A percentile compares a stretch with the other conserved stretches of the same genome.
Evolutionary conservation across 1,140 invertebrate species (phyloP).

Genomic region (Musca domestica): DNA sequence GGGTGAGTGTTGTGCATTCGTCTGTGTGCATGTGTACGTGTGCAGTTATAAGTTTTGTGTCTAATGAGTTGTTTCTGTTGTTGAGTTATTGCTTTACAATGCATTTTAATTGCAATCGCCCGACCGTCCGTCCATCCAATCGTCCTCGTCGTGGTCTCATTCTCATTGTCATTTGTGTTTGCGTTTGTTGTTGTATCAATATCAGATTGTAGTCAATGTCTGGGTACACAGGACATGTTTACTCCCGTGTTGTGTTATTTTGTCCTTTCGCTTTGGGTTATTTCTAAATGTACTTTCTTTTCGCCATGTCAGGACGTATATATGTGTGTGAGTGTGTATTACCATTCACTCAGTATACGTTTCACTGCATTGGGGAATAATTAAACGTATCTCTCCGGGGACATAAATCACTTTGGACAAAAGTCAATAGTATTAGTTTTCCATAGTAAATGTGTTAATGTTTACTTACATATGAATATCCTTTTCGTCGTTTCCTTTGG

Average conservation of each 20-base stretch:
- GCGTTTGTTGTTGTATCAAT: no score
- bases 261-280: background rate
- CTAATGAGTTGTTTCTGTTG: constrained; percentile 10
- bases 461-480: background rate
- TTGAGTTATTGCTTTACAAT: constrained; percentile 21
- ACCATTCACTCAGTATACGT: background rate
- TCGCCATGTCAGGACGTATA: no score
- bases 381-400: constrained; percentile 19
- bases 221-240: no score
- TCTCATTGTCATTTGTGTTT: no score
- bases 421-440: constrained; percentile 16
- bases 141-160: background rate
- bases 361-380: constrained; percentile 19
- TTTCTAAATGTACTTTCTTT: background rate
- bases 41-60: background rate
- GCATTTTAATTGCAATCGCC: constrained; percentile 20
- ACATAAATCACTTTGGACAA: constrained; percentile 16
- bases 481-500: background rate
- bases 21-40: background rate
- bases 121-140: no score
- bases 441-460: constrained; percentile 1
- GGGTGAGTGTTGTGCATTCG: no score
- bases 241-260: no score
- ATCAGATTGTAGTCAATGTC: no score
- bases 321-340: background rate